Conservation (phyloP, 2,113 vertebrate species). For the Fregata magnificens region DNA sequence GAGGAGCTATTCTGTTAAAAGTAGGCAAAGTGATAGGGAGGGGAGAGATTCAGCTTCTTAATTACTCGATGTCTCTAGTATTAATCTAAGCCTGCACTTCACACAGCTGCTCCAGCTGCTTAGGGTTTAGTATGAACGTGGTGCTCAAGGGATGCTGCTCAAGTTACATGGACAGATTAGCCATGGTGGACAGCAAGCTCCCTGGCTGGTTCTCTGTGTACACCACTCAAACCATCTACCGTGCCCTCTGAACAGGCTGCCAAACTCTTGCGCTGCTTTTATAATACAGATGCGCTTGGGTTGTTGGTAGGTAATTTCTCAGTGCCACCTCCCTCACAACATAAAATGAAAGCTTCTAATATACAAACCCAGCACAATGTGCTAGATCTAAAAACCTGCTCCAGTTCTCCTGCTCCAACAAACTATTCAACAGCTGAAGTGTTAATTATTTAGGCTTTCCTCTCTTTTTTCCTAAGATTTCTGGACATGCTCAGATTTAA, state of each 20-base stretch:
- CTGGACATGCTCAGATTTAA: not conserved
- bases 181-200: not conserved
- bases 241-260: not conserved
- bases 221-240: not conserved
- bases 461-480: not conserved
- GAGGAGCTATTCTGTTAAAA: not conserved
- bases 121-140: not conserved
- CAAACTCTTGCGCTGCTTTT: not conserved
- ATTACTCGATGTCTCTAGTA: not conserved
- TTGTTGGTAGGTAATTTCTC: not conserved
- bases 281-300: no score
- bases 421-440: not conserved
- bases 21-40: not conserved
- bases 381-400: not conserved
- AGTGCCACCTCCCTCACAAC: not conserved
- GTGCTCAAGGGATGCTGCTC: not conserved
- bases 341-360: not conserved
- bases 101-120: not conserved
- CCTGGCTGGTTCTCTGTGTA: not conserved
- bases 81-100: not conserved
- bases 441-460: not conserved
- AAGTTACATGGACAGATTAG: fast-evolving
- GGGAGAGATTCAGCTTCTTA: not conserved
- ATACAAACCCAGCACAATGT: not conserved
- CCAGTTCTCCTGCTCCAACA: not conserved